Evolutionary conservation across 2,113 vertebrate genomes (phyloP).

Genomic region (Phylloscopus trochiloides): DNA sequence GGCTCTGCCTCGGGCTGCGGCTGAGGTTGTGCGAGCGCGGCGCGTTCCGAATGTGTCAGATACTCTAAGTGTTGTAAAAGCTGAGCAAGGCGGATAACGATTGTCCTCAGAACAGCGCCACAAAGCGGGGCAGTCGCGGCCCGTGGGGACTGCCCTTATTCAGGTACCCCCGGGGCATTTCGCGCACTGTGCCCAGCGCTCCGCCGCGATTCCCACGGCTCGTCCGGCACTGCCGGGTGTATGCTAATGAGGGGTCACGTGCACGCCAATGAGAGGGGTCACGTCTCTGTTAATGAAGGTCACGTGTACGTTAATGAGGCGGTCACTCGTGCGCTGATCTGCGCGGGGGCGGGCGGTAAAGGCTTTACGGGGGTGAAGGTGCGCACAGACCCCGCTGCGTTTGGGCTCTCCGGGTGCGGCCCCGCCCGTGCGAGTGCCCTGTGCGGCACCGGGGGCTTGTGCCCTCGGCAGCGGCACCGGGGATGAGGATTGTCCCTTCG

Average conservation of each 20-base stretch:
- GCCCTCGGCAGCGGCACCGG: no score
- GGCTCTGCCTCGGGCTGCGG: neutral
- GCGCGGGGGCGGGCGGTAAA: accelerated
- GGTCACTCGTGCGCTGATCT: neutral
- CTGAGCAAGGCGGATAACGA: accelerated
- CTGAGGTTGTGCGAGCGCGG: accelerated
- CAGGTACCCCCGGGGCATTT: accelerated
- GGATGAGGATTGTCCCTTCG: neutral
- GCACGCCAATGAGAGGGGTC: neutral
- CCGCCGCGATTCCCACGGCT: accelerated
- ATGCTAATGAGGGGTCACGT: neutral
- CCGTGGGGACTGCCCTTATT: accelerated
- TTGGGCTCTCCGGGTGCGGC: accelerated
- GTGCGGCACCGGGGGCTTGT: neutral
- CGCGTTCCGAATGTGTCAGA: accelerated
- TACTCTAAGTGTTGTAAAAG: accelerated
- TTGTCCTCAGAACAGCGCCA: accelerated
- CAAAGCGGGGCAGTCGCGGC: accelerated
- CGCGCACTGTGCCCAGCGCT: accelerated
- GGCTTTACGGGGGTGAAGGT: accelerated
- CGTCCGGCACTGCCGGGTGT: accelerated
- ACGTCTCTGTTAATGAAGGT: accelerated
- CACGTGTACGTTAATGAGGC: neutral
- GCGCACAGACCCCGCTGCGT: accelerated
- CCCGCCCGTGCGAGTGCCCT: neutral